phyloP scores from a whole-genome alignment of 2,888 invertebrate species.

The Volucella inflata region DNA sequence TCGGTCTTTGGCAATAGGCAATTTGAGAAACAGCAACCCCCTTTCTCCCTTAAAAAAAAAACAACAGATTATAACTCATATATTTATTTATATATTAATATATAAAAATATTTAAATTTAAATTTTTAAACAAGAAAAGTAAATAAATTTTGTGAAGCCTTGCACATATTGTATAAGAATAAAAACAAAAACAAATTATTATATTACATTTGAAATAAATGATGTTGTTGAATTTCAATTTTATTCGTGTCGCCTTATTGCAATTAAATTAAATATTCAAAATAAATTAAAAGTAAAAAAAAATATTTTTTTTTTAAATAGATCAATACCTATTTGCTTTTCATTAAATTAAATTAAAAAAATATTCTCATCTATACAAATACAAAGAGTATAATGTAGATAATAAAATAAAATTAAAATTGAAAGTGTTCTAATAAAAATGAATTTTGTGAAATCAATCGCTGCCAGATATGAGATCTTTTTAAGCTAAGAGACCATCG shows the following conservation, averaged over 20 bases:
- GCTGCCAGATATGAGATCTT: conserved; percentile 62
- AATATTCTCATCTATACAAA: conserved; percentile 18
- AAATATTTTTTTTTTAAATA: conserved; percentile 5
- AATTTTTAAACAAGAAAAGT: conserved; percentile 32
- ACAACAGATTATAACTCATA: conserved; percentile 45
- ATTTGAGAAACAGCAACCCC: conserved; percentile 29
- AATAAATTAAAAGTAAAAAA: conserved; percentile 35
- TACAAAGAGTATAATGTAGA: conserved; percentile 31
- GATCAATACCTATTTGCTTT: conserved; percentile 42
- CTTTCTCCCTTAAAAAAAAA: not conserved
- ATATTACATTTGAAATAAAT: conserved; percentile 47
- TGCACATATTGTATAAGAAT: conserved; percentile 59
- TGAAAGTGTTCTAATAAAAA: conserved; percentile 32
- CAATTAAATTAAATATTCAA: conserved; percentile 45
- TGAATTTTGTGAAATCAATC: conserved; percentile 43
- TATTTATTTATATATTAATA: conserved; percentile 64
- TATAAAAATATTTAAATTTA: conserved; percentile 50
- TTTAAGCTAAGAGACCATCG: conserved; percentile 46
- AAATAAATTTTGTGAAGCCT: conserved; percentile 49
- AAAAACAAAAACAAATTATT: conserved; percentile 18
- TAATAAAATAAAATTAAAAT: conserved; percentile 20
- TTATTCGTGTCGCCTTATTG: conserved; percentile 67
- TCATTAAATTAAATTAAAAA: conserved; percentile 23
- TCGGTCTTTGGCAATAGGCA: conserved; percentile 85
- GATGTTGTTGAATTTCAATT: conserved; percentile 44